A percentile compares a stretch with the other conserved stretches of the same genome.
phyloP scores from a whole-genome alignment of 2,797 vertebrate species.

The Sebastes glaucus region DNA sequence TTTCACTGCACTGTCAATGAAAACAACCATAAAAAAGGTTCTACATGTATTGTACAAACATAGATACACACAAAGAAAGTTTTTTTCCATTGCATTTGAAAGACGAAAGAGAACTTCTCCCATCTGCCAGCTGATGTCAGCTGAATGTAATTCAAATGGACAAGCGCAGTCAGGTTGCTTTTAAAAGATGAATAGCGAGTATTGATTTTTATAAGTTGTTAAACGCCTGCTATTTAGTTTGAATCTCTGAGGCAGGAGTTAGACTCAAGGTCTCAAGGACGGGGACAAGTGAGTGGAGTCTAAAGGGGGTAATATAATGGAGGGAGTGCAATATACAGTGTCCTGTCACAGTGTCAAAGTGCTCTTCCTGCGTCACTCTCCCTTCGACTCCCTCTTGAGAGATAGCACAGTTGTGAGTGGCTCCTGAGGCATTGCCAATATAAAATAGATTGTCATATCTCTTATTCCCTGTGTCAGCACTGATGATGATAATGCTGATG shows the following conservation, averaged over 20 bases:
- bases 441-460: constrained; percentile 84
- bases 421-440: constrained; percentile 66
- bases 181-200: constrained; percentile 74
- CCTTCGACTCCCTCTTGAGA: constrained; percentile 45
- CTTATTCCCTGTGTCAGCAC: constrained; percentile 76
- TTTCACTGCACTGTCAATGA: neutral
- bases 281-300: constrained; percentile 48
- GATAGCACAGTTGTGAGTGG: constrained; percentile 44
- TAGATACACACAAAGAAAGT: neutral
- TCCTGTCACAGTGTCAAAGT: constrained; percentile 67
- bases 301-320: constrained; percentile 58
- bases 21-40: neutral
- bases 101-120: constrained; percentile 30
- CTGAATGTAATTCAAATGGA: constrained; percentile 68
- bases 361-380: constrained; percentile 47
- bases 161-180: constrained; percentile 71
- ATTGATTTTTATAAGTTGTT: constrained; percentile 79
- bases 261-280: constrained; percentile 71
- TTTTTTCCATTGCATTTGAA: neutral
- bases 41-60: neutral
- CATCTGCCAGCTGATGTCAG: constrained; percentile 50
- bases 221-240: constrained; percentile 62
- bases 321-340: constrained; percentile 56
- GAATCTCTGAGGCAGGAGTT: constrained; percentile 57
- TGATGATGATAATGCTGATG: constrained; percentile 76